These are phyloP conservation scores for Eupithecia inturbata DNA, from an alignment of 2,888 invertebrate genomes.

Conservation along the genomic window DNA sequence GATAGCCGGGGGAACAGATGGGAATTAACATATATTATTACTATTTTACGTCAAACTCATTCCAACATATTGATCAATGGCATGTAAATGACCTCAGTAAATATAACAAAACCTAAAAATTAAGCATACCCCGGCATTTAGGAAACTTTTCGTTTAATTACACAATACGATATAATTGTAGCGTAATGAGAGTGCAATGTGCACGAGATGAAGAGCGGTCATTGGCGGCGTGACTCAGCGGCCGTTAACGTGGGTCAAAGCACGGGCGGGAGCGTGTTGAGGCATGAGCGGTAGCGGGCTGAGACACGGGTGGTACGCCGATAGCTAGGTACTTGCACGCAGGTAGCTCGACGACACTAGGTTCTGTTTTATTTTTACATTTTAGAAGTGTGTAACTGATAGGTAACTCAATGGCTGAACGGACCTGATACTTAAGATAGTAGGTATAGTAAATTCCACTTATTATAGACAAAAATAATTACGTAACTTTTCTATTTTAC, in stretches of 20 bases:
- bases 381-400: too few relatives aligned
- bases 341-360: too few relatives aligned
- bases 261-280: conserved; percentile 7
- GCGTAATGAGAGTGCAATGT: conserved; percentile 23
- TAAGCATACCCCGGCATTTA: background rate
- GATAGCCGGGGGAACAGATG: too few relatives aligned
- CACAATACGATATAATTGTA: conserved; percentile 8
- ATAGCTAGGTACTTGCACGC: too few relatives aligned
- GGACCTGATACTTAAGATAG: too few relatives aligned
- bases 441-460: too few relatives aligned
- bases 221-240: conserved; percentile 40
- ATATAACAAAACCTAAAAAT: too few relatives aligned
- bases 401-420: too few relatives aligned
- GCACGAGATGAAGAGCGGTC: conserved; percentile 39
- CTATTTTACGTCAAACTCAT: background rate
- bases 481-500: too few relatives aligned
- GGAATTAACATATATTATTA: too few relatives aligned
- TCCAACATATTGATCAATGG: background rate
- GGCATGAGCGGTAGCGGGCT: background rate
- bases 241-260: conserved; percentile 23
- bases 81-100: background rate
- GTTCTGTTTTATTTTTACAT: too few relatives aligned
- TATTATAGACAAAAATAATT: too few relatives aligned
- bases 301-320: background rate
- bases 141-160: conserved; percentile 2